Percentiles rank a stretch among this genome's conserved stretches.
These are phyloP conservation scores for Herminia tarsipennalis DNA, from an alignment of 2,888 invertebrate genomes.

Conservation along the genomic window DNA sequence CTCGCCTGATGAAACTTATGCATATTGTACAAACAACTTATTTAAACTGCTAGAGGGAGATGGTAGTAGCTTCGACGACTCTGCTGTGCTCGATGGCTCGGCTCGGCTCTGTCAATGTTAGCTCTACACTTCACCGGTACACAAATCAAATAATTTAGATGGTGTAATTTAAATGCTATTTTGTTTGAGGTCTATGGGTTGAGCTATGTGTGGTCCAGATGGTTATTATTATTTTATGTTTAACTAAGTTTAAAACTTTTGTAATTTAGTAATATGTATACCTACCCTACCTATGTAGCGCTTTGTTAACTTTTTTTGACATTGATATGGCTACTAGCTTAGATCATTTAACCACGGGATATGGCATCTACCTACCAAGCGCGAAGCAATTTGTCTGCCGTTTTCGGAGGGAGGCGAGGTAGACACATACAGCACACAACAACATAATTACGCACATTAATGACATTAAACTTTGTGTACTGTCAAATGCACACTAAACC, in stretches of 20 bases:
- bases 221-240: slow-evolving; percentile 1
- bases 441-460: too few relatives aligned
- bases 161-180: slow-evolving; percentile 51
- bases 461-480: too few relatives aligned
- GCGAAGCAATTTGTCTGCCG: too few relatives aligned
- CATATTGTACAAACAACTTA: slow-evolving; percentile 50
- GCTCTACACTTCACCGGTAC: slow-evolving; percentile 59
- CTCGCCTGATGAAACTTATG: slow-evolving; percentile 60
- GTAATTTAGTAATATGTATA: too few relatives aligned
- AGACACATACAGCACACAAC: too few relatives aligned
- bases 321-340: too few relatives aligned
- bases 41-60: slow-evolving; percentile 50
- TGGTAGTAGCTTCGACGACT: slow-evolving; percentile 36
- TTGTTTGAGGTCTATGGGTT: slow-evolving; percentile 22
- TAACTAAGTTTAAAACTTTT: slow-evolving; percentile 1
- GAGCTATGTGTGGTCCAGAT: slow-evolving; percentile 12
- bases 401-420: too few relatives aligned
- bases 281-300: too few relatives aligned
- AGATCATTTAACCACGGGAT: too few relatives aligned
- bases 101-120: slow-evolving; percentile 59
- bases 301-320: too few relatives aligned
- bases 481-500: too few relatives aligned
- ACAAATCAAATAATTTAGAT: slow-evolving; percentile 55
- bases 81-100: slow-evolving; percentile 25
- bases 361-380: too few relatives aligned